Percentiles rank a stretch among this genome's conserved stretches.
Evolutionary conservation across 2,888 invertebrate species (phyloP).

Genomic region (Latrodectus hesperus): DNA sequence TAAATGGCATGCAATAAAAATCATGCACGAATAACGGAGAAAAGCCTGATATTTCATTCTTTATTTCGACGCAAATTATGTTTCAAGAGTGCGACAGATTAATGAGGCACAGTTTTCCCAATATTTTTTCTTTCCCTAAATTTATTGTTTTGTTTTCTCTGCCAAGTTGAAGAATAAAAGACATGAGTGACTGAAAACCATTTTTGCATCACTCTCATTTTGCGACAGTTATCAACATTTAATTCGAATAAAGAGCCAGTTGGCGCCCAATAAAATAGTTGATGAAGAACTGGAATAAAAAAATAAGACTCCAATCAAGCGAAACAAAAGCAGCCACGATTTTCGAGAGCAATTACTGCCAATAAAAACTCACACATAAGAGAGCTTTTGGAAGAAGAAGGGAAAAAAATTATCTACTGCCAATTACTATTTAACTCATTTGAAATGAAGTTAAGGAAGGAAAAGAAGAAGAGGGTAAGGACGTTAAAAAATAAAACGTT

Average conservation of each 20-base stretch:
- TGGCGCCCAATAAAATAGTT: slow-evolving; percentile 26
- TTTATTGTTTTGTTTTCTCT: neutral
- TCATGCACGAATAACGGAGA: too few species aligned
- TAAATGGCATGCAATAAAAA: too few species aligned
- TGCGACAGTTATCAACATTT: slow-evolving; percentile 58
- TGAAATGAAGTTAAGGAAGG: slow-evolving; percentile 7
- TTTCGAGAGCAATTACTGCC: slow-evolving; percentile 58
- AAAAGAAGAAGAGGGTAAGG: slow-evolving; percentile 21
- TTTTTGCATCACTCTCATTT: slow-evolving; percentile 21
- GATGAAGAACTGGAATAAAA: neutral
- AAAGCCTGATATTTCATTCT: neutral
- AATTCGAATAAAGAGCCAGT: slow-evolving; percentile 42
- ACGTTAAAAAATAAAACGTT: slow-evolving; percentile 43
- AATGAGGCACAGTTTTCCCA: neutral
- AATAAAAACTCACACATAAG: slow-evolving; percentile 41
- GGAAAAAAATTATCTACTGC: slow-evolving; percentile 27
- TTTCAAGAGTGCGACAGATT: neutral
- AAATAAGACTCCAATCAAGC: neutral
- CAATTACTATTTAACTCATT: slow-evolving; percentile 64
- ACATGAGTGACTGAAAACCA: slow-evolving; percentile 37
- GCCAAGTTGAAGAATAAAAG: neutral
- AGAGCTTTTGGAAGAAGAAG: neutral
- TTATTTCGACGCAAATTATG: neutral
- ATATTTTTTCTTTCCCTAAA: neutral
- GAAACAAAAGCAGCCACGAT: slow-evolving; percentile 33